Conservation (phyloP, 2,113 vertebrate species). For the Acrocephalus arundinaceus region DNA sequence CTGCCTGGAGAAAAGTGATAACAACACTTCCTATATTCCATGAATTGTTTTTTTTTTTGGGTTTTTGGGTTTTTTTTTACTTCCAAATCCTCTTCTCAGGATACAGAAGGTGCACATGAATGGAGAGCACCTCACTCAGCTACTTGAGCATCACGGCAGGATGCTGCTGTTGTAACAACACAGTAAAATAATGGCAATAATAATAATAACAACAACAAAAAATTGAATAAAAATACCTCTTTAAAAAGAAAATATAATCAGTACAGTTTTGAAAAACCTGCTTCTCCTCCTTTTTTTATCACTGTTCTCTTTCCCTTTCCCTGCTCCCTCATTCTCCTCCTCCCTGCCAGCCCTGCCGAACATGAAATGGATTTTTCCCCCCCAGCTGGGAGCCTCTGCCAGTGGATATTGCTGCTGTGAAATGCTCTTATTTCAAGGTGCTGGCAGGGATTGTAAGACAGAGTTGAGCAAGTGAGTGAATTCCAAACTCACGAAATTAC, state of each 20-base stretch:
- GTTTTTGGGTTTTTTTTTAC: background rate
- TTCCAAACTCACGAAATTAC: slow-evolving; percentile 6
- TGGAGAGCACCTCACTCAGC: background rate
- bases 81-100: background rate
- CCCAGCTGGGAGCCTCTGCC: background rate
- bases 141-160: background rate
- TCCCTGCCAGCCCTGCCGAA: background rate
- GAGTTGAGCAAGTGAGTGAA: background rate
- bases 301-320: background rate
- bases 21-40: background rate
- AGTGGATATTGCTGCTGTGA: background rate
- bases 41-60: background rate
- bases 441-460: background rate
- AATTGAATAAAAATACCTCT: background rate
- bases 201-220: background rate
- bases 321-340: background rate
- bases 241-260: background rate
- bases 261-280: background rate
- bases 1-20: background rate
- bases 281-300: background rate
- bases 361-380: background rate
- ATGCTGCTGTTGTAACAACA: background rate
- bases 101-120: background rate
- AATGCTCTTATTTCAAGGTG: slow-evolving; percentile 19
- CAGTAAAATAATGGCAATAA: background rate